phyloP scores from a whole-genome alignment of 35 echinoderm and acorn worm genomes.

The Eucidaris tribuloides region DNA sequence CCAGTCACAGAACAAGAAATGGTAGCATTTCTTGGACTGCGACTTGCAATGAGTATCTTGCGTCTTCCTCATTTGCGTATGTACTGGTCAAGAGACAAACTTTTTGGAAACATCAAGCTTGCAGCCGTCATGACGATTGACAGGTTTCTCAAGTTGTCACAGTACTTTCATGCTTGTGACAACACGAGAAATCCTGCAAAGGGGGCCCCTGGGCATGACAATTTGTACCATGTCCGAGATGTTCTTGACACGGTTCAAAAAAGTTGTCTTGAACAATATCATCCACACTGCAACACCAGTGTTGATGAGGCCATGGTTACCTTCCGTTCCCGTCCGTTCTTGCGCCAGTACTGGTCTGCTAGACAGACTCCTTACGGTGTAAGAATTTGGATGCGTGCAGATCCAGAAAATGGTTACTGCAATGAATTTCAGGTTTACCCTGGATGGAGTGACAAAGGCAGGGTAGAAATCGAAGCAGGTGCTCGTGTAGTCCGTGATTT shows the following conservation, averaged over 20 bases:
- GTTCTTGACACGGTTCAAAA: background rate
- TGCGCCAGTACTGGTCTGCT: background rate
- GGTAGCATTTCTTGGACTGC: background rate
- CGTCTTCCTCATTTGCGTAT: background rate
- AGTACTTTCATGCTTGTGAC: background rate
- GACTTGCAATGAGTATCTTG: background rate
- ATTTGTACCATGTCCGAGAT: background rate
- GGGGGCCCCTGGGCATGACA: background rate
- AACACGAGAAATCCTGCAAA: background rate
- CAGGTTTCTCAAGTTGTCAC: background rate
- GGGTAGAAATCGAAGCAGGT: background rate
- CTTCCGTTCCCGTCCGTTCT: background rate
- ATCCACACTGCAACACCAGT: background rate
- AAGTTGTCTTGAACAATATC: background rate
- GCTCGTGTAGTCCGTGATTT: background rate
- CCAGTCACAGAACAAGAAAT: background rate
- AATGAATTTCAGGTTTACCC: background rate
- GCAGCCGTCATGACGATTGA: background rate
- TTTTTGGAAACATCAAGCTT: background rate
- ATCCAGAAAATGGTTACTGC: background rate
- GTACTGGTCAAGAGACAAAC: background rate
- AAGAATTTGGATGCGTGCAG: background rate
- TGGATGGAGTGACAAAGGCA: background rate
- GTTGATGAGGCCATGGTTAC: background rate
- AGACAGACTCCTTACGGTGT: background rate